Evolutionary conservation across 2,113 vertebrate species (phyloP).

Genomic region (Leptobrachium ailaonicum): DNA sequence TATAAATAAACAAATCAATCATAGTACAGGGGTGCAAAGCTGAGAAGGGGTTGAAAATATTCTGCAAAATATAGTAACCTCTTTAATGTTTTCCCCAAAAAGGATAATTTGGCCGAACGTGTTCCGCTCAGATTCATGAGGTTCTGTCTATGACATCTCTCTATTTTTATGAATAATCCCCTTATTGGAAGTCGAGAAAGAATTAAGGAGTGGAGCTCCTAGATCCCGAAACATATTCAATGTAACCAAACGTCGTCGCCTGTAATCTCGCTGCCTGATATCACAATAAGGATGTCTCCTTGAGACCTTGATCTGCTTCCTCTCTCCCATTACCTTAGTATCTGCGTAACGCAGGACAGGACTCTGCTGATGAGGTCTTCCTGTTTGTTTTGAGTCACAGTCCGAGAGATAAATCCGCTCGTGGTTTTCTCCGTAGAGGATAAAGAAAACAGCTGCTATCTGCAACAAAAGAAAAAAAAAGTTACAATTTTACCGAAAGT

Average conservation of each 20-base stretch:
- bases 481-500: slow-evolving; percentile 69
- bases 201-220: too few species aligned
- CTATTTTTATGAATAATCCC: too few species aligned
- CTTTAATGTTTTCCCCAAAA: too few species aligned
- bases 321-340: slow-evolving; percentile 84
- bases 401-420: slow-evolving; percentile 85
- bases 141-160: too few species aligned
- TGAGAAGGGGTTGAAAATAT: too few species aligned
- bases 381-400: slow-evolving; percentile 88
- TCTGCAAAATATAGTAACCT: too few species aligned
- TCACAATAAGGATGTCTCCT: slow-evolving; percentile 60
- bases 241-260: neutral
- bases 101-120: too few species aligned
- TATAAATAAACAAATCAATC: too few species aligned
- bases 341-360: slow-evolving; percentile 72
- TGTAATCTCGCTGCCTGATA: slow-evolving; percentile 48
- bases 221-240: neutral
- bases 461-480: slow-evolving; percentile 75
- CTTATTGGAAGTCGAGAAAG: too few species aligned
- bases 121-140: too few species aligned
- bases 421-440: slow-evolving; percentile 69
- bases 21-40: too few species aligned
- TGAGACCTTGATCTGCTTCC: slow-evolving; percentile 71
- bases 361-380: slow-evolving; percentile 85
- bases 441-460: slow-evolving; percentile 81